Evolutionary conservation across 2,113 vertebrate genomes (phyloP).

Genomic region (Thamnaconus septentrionalis): DNA sequence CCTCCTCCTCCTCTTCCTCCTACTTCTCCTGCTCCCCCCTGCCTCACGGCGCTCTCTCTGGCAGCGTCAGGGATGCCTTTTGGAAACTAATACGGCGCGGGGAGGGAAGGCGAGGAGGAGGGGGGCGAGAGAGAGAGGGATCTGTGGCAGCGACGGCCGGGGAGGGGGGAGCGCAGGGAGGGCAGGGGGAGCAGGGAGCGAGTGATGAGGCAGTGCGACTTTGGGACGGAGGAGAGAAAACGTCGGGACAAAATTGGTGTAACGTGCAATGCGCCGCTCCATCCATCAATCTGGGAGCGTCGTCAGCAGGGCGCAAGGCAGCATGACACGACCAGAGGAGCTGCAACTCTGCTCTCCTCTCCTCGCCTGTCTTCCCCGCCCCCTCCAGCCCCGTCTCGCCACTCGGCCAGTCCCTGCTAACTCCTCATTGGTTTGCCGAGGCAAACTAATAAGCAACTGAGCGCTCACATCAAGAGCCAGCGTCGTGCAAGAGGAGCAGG

Average conservation of each 20-base stretch:
- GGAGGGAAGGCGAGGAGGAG: constrained; percentile 27
- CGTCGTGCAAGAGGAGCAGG: constrained; percentile 15
- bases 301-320: constrained; percentile 47
- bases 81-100: constrained; percentile 63
- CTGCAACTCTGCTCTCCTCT: constrained; percentile 18
- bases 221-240: constrained; percentile 60
- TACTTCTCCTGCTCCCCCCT: constrained; percentile 35
- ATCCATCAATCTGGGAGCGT: constrained; percentile 56
- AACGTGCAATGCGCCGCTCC: constrained; percentile 55
- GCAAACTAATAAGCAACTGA: constrained; percentile 52
- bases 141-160: constrained; percentile 14
- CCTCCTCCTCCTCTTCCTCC: constrained; percentile 49
- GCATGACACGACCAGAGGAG: constrained; percentile 39
- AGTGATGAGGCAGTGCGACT: constrained; percentile 42
- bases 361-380: constrained; percentile 20
- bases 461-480: constrained; percentile 43
- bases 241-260: constrained; percentile 62
- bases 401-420: constrained; percentile 2
- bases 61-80: constrained; percentile 63
- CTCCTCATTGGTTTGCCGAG: constrained; percentile 10
- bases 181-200: constrained; percentile 43
- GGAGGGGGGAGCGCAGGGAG: constrained; percentile 38
- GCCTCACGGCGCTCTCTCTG: constrained; percentile 43
- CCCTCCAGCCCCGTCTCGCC: constrained; percentile 16
- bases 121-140: constrained; percentile 16